A percentile compares a stretch with the other conserved stretches of the same genome.
phyloP scores from a whole-genome alignment of 2,888 invertebrate genomes.

The Chymomyza procnemis region DNA sequence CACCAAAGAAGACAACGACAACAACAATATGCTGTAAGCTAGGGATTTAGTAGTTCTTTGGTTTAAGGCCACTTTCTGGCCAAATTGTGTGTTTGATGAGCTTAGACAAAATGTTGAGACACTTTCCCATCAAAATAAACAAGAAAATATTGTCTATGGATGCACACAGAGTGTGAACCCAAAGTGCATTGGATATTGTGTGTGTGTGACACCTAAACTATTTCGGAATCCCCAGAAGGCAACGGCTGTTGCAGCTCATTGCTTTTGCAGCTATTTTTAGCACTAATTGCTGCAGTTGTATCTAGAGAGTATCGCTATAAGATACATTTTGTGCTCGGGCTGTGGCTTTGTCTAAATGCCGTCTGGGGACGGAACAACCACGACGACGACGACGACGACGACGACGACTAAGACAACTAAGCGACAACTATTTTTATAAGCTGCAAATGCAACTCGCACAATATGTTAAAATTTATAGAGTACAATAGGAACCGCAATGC shows the following conservation, averaged over 20 bases:
- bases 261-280: slow-evolving; percentile 6
- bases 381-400: too few relatives aligned
- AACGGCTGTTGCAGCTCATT: neutral
- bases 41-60: neutral
- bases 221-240: slow-evolving; percentile 9
- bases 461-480: neutral
- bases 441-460: neutral
- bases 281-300: slow-evolving; percentile 13
- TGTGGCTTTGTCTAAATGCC: slow-evolving; percentile 43
- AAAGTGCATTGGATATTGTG: neutral
- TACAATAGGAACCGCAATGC: neutral
- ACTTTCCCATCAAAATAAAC: neutral
- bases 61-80: neutral
- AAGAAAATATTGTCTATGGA: neutral
- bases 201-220: neutral
- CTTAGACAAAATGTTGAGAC: neutral
- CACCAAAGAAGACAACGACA: too few relatives aligned
- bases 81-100: neutral
- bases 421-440: neutral
- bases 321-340: slow-evolving; percentile 48
- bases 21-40: neutral
- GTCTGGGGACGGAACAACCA: slow-evolving; percentile 49
- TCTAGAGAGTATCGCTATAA: slow-evolving; percentile 29
- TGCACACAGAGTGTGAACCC: neutral
- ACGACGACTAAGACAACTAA: neutral